Conservation (phyloP, 2,888 invertebrate species). For the Agriopis marginaria region DNA sequence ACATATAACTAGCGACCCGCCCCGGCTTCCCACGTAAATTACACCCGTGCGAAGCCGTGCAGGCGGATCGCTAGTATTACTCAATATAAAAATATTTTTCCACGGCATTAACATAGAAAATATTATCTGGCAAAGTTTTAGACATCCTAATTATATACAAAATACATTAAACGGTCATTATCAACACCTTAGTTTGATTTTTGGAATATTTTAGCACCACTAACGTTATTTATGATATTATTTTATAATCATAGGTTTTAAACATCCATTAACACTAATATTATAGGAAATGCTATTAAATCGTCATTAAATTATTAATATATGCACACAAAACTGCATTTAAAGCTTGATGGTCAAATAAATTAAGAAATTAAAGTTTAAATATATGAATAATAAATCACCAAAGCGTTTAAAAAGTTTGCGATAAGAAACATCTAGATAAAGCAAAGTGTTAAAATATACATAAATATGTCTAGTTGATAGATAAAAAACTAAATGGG, state of each 20-base stretch:
- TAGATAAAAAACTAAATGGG: slow-evolving; percentile 11
- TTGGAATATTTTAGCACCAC: background rate
- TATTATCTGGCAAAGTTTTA: too few species aligned
- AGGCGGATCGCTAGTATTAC: too few species aligned
- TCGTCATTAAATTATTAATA: slow-evolving; percentile 40
- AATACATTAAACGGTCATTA: background rate
- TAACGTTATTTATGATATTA: slow-evolving; percentile 5
- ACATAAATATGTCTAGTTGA: slow-evolving; percentile 33
- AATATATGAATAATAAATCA: slow-evolving; percentile 27
- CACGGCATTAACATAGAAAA: too few species aligned
- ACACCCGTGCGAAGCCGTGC: too few species aligned
- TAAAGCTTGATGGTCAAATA: slow-evolving; percentile 37
- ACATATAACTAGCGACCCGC: too few species aligned
- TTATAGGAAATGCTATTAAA: slow-evolving; percentile 36
- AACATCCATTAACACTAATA: slow-evolving; percentile 25
- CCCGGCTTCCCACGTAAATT: too few species aligned
- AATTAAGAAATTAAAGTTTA: slow-evolving; percentile 35
- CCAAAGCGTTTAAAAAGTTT: slow-evolving; percentile 31
- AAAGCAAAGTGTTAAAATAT: slow-evolving; percentile 38
- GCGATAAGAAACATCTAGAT: slow-evolving; percentile 43
- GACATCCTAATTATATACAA: too few species aligned
- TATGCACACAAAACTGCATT: slow-evolving; percentile 43
- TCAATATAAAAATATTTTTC: too few species aligned
- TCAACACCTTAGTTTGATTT: background rate
- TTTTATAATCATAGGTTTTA: slow-evolving; percentile 13